A percentile compares a stretch with the other conserved stretches of the same genome.
These are phyloP conservation scores for Pipistrellus pygmaeus DNA, from an alignment of 2,797 vertebrate genomes.

Conservation along the genomic window DNA sequence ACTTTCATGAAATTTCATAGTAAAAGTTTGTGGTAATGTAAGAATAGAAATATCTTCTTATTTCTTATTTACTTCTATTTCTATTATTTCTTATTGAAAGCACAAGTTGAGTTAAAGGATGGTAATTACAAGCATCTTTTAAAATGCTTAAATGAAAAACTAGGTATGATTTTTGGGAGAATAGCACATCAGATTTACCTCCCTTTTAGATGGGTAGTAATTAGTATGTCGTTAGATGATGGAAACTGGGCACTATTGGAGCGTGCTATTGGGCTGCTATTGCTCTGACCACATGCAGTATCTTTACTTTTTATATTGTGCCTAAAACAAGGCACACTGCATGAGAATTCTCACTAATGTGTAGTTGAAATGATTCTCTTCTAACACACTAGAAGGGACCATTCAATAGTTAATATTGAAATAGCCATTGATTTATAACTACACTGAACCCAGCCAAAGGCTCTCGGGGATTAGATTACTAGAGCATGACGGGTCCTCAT, in stretches of 20 bases:
- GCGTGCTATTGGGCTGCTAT: neutral
- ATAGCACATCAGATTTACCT: neutral
- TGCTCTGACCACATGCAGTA: neutral
- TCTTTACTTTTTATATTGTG: slow-evolving; percentile 1
- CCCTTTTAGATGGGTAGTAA: neutral
- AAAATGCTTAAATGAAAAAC: slow-evolving; percentile 29
- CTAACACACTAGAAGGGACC: neutral
- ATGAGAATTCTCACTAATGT: neutral
- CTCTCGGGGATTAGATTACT: neutral
- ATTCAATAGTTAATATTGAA: neutral
- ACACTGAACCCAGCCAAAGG: neutral
- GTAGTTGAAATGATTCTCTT: neutral
- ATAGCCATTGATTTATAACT: neutral
- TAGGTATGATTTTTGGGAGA: neutral
- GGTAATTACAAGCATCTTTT: neutral
- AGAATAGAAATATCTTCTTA: neutral
- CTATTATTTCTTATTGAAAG: neutral
- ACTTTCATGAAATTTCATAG: neutral
- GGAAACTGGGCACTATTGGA: neutral
- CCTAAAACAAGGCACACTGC: neutral
- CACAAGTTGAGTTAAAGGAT: neutral
- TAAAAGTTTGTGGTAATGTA: neutral
- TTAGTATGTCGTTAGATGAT: neutral
- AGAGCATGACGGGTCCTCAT: neutral
- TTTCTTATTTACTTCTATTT: neutral